These are phyloP conservation scores for Coluber constrictor DNA, from an alignment of 2,797 vertebrate genomes.

Conservation along the genomic window DNA sequence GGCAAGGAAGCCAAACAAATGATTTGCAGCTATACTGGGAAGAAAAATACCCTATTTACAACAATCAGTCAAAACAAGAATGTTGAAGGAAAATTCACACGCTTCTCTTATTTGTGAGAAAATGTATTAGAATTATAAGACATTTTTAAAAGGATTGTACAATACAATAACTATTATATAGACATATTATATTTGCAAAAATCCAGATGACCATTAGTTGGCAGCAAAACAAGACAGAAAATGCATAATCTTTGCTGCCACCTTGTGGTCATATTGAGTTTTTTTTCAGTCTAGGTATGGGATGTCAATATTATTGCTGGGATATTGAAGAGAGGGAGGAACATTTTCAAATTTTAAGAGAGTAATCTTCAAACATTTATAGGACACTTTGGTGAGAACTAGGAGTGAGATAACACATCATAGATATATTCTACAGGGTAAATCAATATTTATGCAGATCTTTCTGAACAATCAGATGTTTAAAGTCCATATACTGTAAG, in stretches of 20 bases:
- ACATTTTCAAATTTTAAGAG: background rate
- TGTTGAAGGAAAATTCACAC: background rate
- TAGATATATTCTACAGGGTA: background rate
- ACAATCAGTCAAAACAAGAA: background rate
- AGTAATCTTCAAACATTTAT: background rate
- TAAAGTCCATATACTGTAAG: background rate
- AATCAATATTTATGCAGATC: background rate
- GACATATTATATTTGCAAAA: background rate
- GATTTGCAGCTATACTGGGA: background rate
- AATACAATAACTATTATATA: background rate
- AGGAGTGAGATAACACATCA: background rate
- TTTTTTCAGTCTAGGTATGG: background rate
- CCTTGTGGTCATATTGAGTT: background rate
- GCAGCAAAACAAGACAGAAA: background rate
- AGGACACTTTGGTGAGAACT: background rate
- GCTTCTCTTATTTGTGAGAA: background rate
- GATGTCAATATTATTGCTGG: background rate
- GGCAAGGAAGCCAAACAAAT: background rate
- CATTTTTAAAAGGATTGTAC: background rate
- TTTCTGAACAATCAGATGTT: background rate
- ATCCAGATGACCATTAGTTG: background rate
- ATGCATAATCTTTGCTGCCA: background rate
- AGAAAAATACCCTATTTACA: background rate
- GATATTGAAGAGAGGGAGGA: background rate
- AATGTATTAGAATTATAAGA: background rate